A percentile compares a stretch with the other conserved stretches of the same genome.
These are phyloP conservation scores for Sarcophaga subvicina DNA, from an alignment of 2,888 invertebrate genomes.

Conservation along the genomic window DNA sequence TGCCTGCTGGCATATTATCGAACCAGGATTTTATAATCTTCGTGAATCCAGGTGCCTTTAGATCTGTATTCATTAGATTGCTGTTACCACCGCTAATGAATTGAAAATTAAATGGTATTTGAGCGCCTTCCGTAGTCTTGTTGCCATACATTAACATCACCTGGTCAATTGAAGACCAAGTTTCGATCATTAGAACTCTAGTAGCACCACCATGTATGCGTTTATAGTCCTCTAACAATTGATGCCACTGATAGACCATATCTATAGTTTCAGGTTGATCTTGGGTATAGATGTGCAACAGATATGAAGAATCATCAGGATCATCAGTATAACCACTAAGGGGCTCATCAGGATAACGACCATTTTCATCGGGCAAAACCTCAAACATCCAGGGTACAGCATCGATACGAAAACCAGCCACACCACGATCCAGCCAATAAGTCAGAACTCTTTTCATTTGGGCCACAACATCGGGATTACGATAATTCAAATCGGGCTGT, in stretches of 20 bases:
- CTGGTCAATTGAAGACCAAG: constrained; percentile 83
- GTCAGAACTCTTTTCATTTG: constrained; percentile 83
- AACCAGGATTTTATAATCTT: constrained; percentile 84
- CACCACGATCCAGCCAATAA: constrained; percentile 92
- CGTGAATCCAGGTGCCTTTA: constrained; percentile 82
- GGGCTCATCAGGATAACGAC: constrained; percentile 84
- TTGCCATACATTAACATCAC: constrained; percentile 85
- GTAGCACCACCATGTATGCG: constrained; percentile 80
- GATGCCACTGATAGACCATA: constrained; percentile 87
- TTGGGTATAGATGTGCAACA: constrained; percentile 86
- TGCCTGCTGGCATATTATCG: constrained; percentile 83
- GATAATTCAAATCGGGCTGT: constrained; percentile 87
- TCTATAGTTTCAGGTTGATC: constrained; percentile 85
- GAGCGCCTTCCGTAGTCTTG: constrained; percentile 82
- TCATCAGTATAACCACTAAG: constrained; percentile 80
- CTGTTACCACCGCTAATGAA: constrained; percentile 83
- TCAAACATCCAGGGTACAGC: constrained; percentile 85
- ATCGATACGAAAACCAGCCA: constrained; percentile 94
- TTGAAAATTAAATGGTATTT: constrained; percentile 87
- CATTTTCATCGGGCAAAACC: constrained; percentile 82
- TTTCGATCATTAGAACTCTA: constrained; percentile 85
- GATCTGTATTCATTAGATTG: constrained; percentile 79
- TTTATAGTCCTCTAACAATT: constrained; percentile 84
- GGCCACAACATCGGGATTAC: constrained; percentile 82
- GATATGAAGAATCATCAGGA: constrained; percentile 83